Percentiles rank a stretch among this genome's conserved stretches.
Evolutionary conservation across 2,888 invertebrate genomes (phyloP).

Genomic region (Nowickia ferox): DNA sequence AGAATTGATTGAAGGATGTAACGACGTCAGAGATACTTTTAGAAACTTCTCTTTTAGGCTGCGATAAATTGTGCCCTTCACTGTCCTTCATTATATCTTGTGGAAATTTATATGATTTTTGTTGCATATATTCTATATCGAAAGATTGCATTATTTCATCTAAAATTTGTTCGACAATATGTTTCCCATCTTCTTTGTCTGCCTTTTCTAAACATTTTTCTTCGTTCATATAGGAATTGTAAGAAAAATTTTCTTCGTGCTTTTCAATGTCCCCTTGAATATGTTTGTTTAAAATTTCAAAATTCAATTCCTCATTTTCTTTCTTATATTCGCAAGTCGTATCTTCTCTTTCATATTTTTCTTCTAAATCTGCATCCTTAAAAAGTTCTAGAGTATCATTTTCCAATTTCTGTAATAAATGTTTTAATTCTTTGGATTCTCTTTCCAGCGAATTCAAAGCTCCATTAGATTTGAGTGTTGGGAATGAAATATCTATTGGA

Average conservation of each 20-base stretch:
- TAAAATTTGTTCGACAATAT: conserved; percentile 8
- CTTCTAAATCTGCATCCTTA: conserved; percentile 65
- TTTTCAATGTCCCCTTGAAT: not conserved
- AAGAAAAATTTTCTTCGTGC: not conserved
- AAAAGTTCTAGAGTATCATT: conserved; percentile 75
- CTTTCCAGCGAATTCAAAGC: conserved; percentile 70
- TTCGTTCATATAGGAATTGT: not conserved
- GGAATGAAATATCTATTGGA: conserved; percentile 11
- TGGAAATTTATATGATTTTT: conserved; percentile 74
- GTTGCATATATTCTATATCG: conserved; percentile 49
- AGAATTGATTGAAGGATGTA: conserved; percentile 71
- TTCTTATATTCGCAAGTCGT: not conserved
- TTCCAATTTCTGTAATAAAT: conserved; percentile 76
- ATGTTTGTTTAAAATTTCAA: not conserved
- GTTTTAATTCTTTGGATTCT: conserved; percentile 75
- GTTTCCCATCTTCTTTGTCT: not conserved
- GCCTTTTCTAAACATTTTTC: not conserved
- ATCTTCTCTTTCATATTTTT: conserved; percentile 40
- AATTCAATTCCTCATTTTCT: not conserved
- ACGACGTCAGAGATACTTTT: conserved; percentile 72
- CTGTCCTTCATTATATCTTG: conserved; percentile 72
- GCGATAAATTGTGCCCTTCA: conserved; percentile 74
- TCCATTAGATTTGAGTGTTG: conserved; percentile 40
- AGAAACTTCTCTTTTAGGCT: conserved; percentile 27
- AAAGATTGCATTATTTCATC: conserved; percentile 54